These are phyloP conservation scores for Aldrovandia affinis DNA, from an alignment of 2,797 vertebrate genomes.

Conservation along the genomic window DNA sequence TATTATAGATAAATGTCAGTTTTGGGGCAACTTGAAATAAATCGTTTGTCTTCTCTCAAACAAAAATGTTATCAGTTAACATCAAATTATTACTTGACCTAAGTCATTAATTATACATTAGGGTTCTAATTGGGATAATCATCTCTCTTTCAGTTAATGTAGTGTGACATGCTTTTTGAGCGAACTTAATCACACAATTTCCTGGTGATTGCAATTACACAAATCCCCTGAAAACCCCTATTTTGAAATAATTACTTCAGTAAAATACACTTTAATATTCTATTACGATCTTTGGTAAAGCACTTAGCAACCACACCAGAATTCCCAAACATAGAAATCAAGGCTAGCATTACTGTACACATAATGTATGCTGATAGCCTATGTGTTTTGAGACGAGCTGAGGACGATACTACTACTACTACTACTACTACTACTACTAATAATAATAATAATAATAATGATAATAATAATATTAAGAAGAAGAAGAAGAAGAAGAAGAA, in stretches of 20 bases:
- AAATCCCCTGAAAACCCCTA: constrained; percentile 80
- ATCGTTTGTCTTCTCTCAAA: constrained; percentile 57
- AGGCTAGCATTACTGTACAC: not conserved
- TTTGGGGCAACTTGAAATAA: constrained; percentile 52
- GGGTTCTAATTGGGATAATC: constrained; percentile 96
- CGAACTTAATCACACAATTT: constrained; percentile 77
- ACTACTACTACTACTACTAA: no score
- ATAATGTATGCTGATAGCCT: not conserved
- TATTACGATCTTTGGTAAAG: constrained; percentile 20
- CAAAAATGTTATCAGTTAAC: constrained; percentile 84
- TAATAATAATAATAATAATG: not conserved
- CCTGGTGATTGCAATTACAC: constrained; percentile 70
- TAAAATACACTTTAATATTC: constrained; percentile 70
- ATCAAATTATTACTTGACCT: constrained; percentile 87
- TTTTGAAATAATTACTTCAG: constrained; percentile 78
- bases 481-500: no score
- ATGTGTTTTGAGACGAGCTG: not conserved
- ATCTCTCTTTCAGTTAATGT: constrained; percentile 88
- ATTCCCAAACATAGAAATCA: constrained; percentile 8
- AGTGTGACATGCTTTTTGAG: constrained; percentile 83
- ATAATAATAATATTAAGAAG: not conserved
- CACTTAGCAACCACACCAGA: not conserved
- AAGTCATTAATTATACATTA: constrained; percentile 93
- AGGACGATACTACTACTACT: no score
- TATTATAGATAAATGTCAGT: not conserved